Base-by-base conservation (phyloP, 2,888 invertebrate genomes). In the Galeruca laticollis region DNA sequence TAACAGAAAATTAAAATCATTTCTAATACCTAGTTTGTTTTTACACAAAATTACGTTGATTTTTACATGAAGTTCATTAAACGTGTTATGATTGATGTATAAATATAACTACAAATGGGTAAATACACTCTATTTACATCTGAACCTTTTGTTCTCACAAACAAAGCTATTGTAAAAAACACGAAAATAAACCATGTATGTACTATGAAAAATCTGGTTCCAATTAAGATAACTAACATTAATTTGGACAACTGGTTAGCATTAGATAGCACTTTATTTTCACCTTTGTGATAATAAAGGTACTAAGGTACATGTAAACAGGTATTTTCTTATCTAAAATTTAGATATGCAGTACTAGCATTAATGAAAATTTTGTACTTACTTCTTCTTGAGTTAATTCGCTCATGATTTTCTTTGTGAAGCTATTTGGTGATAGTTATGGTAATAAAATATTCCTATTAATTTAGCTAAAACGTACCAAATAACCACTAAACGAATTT, bases 331-430 rank as follows among this genome's bases (percentile, higher is more conserved):
- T 31, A 35, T 35, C 15, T 57, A 31, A 31, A 18, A 15, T 31
- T 35, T 15, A 35, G 8, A 57, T 9, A 15, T 33, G 56, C 35
- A 35, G 15, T 2, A 26, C 13, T 54, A 31, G 26, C 15, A 33
- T 31, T 33, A 10, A 33, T n/a, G 5, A n/a, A 31, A 26, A 56
- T 59, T 84, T 84, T 85, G 84, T 70, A 88, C 91, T 90, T 87
- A 94, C 95, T 92, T 95, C 95, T 87, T 95, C 95, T 86, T 93
- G 94, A 84, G 92, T 93, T 80, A 95, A 88, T 89, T 95, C 95
- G 87, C 93, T 93, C 94, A 94, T 94, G 72, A 80, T 84, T 75
- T 67, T 61, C 21, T 20, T 15, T 65, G 3, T 47, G 18, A 13
- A 43, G 33, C 8, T 35, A 47, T 33, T 43, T 15, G 43, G 37